phyloP scores from a whole-genome alignment of 2,888 invertebrate species.

The Tetheella fluctuosa region DNA sequence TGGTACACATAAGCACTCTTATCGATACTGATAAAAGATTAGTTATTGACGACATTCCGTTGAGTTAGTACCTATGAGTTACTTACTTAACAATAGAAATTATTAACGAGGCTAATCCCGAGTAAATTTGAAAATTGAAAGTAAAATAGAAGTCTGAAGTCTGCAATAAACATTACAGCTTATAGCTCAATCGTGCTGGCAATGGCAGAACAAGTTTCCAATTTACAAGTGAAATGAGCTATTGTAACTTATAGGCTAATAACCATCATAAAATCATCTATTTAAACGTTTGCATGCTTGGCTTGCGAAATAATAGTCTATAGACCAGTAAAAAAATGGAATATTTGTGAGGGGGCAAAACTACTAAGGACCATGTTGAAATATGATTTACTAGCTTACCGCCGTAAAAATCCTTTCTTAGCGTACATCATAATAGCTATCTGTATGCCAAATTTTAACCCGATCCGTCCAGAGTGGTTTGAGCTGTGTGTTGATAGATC shows the following conservation, averaged over 20 bases:
- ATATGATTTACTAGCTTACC: too few species aligned
- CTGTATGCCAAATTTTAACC: too few species aligned
- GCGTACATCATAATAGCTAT: too few species aligned
- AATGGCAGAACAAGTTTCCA: conserved; percentile 31
- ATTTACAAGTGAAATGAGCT: conserved; percentile 37
- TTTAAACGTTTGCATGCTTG: not conserved
- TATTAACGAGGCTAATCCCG: conserved; percentile 19
- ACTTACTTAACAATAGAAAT: conserved; percentile 1
- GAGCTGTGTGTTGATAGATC: too few species aligned
- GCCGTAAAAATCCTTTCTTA: too few species aligned
- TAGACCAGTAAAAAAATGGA: not conserved
- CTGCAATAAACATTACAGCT: conserved; percentile 24
- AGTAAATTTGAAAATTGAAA: conserved; percentile 35
- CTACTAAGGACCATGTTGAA: not conserved
- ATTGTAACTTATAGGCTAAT: conserved; percentile 26
- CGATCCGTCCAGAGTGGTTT: too few species aligned
- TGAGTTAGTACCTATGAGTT: not conserved
- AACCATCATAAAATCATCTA: conserved; percentile 13
- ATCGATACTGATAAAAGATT: conserved; percentile 32
- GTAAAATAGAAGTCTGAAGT: conserved; percentile 28
- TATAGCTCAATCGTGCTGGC: conserved; percentile 37
- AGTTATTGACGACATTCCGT: conserved; percentile 23
- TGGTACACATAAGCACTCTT: conserved; percentile 24
- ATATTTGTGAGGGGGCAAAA: not conserved
- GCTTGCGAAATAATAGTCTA: not conserved